Percentiles rank a stretch among this genome's conserved stretches.
These are phyloP conservation scores for Hylomyscus alleni DNA, from an alignment of 2,797 vertebrate genomes.

Conservation along the genomic window DNA sequence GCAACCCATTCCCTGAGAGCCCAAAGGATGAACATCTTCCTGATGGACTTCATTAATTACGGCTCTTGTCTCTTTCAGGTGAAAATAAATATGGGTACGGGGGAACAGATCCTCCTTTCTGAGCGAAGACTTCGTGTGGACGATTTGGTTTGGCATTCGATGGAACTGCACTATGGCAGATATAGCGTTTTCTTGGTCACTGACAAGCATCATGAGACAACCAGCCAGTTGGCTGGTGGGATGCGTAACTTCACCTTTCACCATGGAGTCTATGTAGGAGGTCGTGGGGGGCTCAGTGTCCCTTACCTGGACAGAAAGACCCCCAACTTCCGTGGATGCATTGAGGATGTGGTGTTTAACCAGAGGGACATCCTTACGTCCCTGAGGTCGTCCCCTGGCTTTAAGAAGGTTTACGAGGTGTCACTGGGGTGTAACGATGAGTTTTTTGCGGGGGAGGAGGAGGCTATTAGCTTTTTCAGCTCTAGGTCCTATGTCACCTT, in stretches of 20 bases:
- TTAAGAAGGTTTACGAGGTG: constrained; percentile 94
- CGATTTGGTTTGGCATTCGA: constrained; percentile 94
- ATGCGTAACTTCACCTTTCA: constrained; percentile 88
- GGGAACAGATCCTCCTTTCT: constrained; percentile 90
- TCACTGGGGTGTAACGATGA: constrained; percentile 95
- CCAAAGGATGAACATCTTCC: not conserved
- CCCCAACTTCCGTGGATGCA: constrained; percentile 92
- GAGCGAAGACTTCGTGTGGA: constrained; percentile 91
- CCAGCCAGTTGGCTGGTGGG: constrained; percentile 86
- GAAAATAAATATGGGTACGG: constrained; percentile 92
- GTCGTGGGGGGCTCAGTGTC: constrained; percentile 89
- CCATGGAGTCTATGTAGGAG: constrained; percentile 93
- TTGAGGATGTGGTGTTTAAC: constrained; percentile 93
- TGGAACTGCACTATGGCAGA: constrained; percentile 89
- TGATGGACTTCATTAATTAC: not conserved
- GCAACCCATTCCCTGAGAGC: not conserved
- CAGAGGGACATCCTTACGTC: constrained; percentile 92
- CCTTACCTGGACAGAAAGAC: constrained; percentile 88
- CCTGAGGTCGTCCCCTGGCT: constrained; percentile 92
- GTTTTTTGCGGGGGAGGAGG: constrained; percentile 94
- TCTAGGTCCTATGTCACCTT: constrained; percentile 94
- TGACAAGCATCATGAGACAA: constrained; percentile 91
- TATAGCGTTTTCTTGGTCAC: constrained; percentile 90
- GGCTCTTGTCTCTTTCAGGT: constrained; percentile 88
- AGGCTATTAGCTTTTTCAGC: constrained; percentile 96